phyloP scores from a whole-genome alignment of 37 sponge, comb jelly and placozoan genomes.

The Haliclona indistincta region DNA sequence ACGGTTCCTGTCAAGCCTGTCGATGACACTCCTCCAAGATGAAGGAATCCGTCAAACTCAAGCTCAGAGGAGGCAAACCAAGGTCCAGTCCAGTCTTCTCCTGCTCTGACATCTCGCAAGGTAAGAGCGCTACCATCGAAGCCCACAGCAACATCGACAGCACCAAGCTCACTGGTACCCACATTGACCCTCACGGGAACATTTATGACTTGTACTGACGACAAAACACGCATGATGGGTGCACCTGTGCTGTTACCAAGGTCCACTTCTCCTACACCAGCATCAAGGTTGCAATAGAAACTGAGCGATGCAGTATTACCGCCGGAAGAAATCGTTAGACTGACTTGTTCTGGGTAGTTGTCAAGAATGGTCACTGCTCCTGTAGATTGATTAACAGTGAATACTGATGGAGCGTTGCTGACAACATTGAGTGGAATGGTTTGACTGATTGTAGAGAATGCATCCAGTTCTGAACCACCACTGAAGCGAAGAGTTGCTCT shows the following conservation, averaged over 20 bases:
- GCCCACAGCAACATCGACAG: conserved; percentile 57
- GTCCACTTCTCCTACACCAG: conserved; percentile 49
- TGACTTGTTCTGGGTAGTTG: conserved; percentile 15
- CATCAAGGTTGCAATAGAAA: conserved; percentile 55
- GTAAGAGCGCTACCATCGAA: conserved; percentile 29
- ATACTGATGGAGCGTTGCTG: not conserved
- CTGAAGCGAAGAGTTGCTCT: conserved; percentile 26
- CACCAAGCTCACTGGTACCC: conserved; percentile 9
- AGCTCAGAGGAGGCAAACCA: conserved; percentile 17
- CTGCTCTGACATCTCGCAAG: conserved; percentile 14
- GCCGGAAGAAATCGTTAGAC: conserved; percentile 23
- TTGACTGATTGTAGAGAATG: conserved; percentile 27
- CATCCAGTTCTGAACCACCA: conserved; percentile 47
- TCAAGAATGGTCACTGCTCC: conserved; percentile 44
- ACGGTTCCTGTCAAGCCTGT: not conserved
- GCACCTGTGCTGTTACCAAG: conserved; percentile 25
- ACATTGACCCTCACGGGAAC: conserved; percentile 52
- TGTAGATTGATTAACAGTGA: conserved; percentile 16
- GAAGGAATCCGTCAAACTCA: conserved; percentile 49
- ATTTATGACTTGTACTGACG: conserved; percentile 1
- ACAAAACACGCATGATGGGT: conserved; percentile 30
- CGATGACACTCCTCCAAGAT: conserved; percentile 48
- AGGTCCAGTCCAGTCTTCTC: conserved; percentile 13
- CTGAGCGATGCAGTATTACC: not conserved
- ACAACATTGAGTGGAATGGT: conserved; percentile 20